Evolutionary conservation across 2,113 vertebrate species (phyloP), one percentile per base, ranked within the genome.

Genomic region (Eublepharis macularius): DNA sequence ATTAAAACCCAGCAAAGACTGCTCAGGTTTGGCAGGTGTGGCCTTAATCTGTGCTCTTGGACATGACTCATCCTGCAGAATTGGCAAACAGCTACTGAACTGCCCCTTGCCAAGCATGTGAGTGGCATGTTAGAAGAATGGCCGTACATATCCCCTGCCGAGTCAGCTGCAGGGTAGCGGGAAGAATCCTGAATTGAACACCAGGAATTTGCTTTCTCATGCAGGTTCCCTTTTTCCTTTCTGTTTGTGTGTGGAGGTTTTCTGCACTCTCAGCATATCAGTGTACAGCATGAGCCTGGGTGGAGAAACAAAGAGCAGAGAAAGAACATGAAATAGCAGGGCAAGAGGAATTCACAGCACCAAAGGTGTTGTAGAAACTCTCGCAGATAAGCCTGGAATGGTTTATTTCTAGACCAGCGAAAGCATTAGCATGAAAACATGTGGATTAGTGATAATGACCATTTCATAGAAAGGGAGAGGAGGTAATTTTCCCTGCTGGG

Each of bases 251-350:
- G 16, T 68, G 63, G 43, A n/a, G 74, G 32, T 57, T 79, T 80
- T 63, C 63, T 70, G 85, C 45, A n/a, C 57, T 57, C 72, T 81
- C 70, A 75, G 69, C 78, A 65, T 36, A 36, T 54, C 2, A 1
- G 29, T 1, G 2, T 29, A 39, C 51, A 41, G 47, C 69, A 47
- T 24, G 78, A 75, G 66, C 26, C 4, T 76, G 49, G 49, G 43
- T 6, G 14, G 51, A 85, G 45, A 29, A 85, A 85, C 66, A 85
- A 85, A 76, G 63, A 84, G 16, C 2, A 41, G 74, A 68, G 34
- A 57, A 80, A 57, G 69, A 68, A 54, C 74, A 49, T 4, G 2
- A 43, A 36, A 82, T 76, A 76, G 69, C 47, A 86, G 26, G 43
- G 34, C 34, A 21, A 45, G 70, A 43, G 78, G 24, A 36, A 70